phyloP scores from a whole-genome alignment of 2,888 invertebrate species.

The Vandiemenella viatica region DNA sequence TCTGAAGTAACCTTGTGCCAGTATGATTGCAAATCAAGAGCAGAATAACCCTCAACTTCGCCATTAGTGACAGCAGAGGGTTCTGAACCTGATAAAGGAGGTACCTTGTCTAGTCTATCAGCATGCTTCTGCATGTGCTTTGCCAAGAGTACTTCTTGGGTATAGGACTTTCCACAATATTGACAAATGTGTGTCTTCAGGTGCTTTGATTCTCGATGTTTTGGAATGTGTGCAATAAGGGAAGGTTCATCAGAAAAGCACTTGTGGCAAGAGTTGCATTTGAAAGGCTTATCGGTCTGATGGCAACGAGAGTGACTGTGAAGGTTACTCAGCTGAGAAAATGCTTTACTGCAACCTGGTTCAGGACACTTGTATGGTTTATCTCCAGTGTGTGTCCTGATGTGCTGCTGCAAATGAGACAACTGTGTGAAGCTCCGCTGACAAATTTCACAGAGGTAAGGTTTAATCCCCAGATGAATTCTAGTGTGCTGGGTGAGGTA shows the following conservation, averaged over 20 bases:
- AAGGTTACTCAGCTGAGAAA: constrained; percentile 96
- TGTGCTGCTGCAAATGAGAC: constrained; percentile 98
- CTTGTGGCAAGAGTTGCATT: constrained; percentile 99
- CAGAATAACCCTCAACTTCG: constrained; percentile 19
- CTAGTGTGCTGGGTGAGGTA: constrained; percentile 98
- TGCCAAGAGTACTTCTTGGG: constrained; percentile 96
- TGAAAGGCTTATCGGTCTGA: constrained; percentile 98
- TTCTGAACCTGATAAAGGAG: constrained; percentile 56
- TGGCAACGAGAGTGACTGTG: constrained; percentile 99
- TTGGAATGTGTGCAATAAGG: constrained; percentile 96
- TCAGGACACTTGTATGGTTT: constrained; percentile 98
- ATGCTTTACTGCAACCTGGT: constrained; percentile 95
- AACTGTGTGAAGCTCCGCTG: constrained; percentile 97
- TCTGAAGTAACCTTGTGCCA: constrained; percentile 80
- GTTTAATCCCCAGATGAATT: constrained; percentile 97
- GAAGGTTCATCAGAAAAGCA: constrained; percentile 96
- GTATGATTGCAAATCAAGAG: constrained; percentile 46
- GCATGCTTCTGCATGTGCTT: constrained; percentile 99
- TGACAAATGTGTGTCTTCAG: constrained; percentile 98
- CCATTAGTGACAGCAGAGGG: constrained; percentile 20
- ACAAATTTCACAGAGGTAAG: constrained; percentile 95
- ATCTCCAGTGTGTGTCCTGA: constrained; percentile 97
- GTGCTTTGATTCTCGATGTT: constrained; percentile 98
- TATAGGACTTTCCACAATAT: constrained; percentile 98
- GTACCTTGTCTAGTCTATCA: constrained; percentile 78